Conservation (phyloP, 1,140 invertebrate genomes). For the Schlechtendalia chinensis region DNA sequence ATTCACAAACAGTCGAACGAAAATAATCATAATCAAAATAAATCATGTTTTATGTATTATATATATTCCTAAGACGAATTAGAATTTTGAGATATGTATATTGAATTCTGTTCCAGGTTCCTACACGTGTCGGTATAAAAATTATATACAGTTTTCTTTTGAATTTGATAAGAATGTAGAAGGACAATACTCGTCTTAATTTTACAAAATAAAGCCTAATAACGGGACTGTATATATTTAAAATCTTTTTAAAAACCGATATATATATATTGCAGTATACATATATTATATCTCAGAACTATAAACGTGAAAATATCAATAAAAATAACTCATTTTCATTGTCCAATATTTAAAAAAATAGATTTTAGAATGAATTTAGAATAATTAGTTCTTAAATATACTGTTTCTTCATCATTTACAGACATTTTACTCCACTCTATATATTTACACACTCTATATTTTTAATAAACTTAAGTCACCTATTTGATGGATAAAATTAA, state of each 20-base stretch:
- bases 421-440: not conserved
- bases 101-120: not conserved
- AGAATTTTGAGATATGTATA: not conserved
- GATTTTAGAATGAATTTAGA: not conserved
- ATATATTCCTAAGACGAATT: not conserved
- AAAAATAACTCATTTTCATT: not conserved
- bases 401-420: not conserved
- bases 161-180: not conserved
- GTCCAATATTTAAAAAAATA: not conserved
- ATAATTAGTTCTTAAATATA: not conserved
- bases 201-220: not conserved
- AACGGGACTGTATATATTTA: not conserved
- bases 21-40: not conserved
- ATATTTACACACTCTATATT: too few relatives aligned
- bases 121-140: not conserved
- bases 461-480: not conserved
- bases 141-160: not conserved
- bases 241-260: too few relatives aligned
- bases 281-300: too few relatives aligned
- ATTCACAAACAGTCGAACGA: not conserved
- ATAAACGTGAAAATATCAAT: too few relatives aligned
- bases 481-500: not conserved
- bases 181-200: not conserved
- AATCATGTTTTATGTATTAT: not conserved
- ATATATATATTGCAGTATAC: too few relatives aligned